Evolutionary conservation across 1,140 invertebrate species (phyloP).

Genomic region (Harpegnathos saltator): DNA sequence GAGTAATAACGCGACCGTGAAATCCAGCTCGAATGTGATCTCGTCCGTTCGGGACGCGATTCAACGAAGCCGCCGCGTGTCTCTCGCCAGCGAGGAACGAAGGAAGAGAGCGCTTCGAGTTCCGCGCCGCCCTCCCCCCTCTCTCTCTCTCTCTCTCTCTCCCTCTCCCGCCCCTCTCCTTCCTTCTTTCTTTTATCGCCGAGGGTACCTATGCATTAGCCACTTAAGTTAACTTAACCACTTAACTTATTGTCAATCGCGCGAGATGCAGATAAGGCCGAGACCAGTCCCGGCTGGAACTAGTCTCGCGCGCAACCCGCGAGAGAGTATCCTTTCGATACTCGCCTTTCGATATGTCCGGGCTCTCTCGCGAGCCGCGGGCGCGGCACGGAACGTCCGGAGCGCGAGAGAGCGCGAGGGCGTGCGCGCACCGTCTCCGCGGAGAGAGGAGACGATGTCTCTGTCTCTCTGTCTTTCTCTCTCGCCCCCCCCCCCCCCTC

Average conservation of each 20-base stretch:
- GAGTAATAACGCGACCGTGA: no score
- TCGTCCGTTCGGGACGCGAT: no score
- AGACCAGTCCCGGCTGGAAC: conserved; percentile 23
- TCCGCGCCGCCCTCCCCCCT: no score
- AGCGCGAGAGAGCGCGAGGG: neutral
- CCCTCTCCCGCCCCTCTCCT: no score
- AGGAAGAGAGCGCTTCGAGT: no score
- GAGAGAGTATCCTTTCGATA: conserved; percentile 14
- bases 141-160: no score
- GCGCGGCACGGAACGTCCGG: neutral
- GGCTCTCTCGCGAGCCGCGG: neutral
- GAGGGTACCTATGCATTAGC: conserved; percentile 6
- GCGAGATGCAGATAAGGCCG: conserved; percentile 20
- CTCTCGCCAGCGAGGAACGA: no score
- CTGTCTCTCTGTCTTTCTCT: no score
- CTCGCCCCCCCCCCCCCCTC: no score
- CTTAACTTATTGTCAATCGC: conserved; percentile 52
- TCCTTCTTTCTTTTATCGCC: neutral
- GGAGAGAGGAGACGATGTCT: conserved; percentile 14
- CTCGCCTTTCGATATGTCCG: neutral
- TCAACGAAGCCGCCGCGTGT: no score
- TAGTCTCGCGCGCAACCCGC: neutral
- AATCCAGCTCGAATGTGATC: no score
- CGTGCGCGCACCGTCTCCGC: neutral
- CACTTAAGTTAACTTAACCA: conserved; percentile 33